Evolutionary conservation across 1,140 invertebrate species (phyloP), one percentile per base, ranked within the genome.

Genomic region (Prorops nasuta): DNA sequence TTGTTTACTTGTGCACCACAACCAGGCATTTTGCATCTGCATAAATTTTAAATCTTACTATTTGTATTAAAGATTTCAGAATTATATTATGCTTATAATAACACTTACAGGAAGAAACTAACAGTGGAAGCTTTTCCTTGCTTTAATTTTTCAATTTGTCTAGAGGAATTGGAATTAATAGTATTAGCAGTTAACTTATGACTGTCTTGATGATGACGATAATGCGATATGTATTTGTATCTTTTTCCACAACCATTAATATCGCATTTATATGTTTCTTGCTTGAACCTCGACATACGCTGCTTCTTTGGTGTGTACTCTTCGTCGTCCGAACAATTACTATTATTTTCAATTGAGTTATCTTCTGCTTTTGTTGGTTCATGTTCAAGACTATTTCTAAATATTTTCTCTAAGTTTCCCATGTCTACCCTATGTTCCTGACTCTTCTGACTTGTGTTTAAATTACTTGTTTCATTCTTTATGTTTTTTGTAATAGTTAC

Each of bases 151-250:
- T 54, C 28, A 22, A 51, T 62, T 55, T 52, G 52, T 35, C 64
- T 57, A 15, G 24, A 43, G 14, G 60, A 46, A 60, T 74, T 73
- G 7, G 51, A 50, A 49, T 41, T 67, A 44, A 56, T 50, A 18
- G 64, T 42, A 49, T 61, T 75, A 14, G 56, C 50, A 16, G 60
- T 51, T 45, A 75, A 42, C 50, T 74, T 76, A 49, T 77, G 74
- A 63, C 66, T 75, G 37, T 77, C 74, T 60, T 74, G 74, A 59
- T 77, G 75, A 66, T 77, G 72, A 47, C 74, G 67, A 63, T 74
- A 77, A 52, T 74, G 72, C 28, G 74, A 74, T 71, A 76, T 74
- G 64, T 77, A 76, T 67, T 75, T 77, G 51, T 76, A 76, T 48
- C 69, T 73, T 53, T 76, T 76, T 1, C 72, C 74, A 52, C 75